These are phyloP conservation scores for Habrosyne pyritoides DNA, from an alignment of 2,888 invertebrate species.

Conservation along the genomic window DNA sequence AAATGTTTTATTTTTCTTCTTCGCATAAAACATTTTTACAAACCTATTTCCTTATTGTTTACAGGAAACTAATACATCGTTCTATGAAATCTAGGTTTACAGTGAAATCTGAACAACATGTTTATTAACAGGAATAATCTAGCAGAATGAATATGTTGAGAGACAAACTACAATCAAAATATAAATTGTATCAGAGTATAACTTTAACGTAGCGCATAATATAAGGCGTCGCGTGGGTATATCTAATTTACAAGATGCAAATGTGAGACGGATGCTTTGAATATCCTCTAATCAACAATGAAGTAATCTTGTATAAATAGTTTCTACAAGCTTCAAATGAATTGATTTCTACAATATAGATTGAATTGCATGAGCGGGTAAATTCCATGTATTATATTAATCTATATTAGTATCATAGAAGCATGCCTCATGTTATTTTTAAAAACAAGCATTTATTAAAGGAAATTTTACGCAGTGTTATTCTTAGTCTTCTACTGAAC, in stretches of 20 bases:
- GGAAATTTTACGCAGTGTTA: not conserved
- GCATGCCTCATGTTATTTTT: not conserved
- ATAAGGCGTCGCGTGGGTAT: conserved; percentile 1
- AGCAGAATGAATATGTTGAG: not conserved
- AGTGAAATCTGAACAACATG: not conserved
- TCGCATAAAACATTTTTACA: not conserved
- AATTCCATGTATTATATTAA: not conserved
- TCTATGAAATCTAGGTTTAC: not conserved
- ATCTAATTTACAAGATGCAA: not conserved
- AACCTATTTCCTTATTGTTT: not conserved
- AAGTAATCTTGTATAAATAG: not conserved
- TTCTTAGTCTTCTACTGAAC: not conserved
- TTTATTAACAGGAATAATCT: not conserved
- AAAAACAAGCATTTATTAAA: not conserved
- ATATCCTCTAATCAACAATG: not conserved
- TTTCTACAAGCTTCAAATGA: not conserved
- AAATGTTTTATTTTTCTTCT: not conserved
- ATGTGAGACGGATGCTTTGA: not conserved
- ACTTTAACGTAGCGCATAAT: not conserved
- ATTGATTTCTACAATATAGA: not conserved
- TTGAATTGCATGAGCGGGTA: not conserved
- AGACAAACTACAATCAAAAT: not conserved
- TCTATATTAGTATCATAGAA: not conserved
- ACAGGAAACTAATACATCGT: not conserved
- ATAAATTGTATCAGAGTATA: not conserved